Evolutionary conservation across 1,140 invertebrate genomes (phyloP), one percentile per base, ranked within the genome.

Genomic region (Papilio aristodemus): DNA sequence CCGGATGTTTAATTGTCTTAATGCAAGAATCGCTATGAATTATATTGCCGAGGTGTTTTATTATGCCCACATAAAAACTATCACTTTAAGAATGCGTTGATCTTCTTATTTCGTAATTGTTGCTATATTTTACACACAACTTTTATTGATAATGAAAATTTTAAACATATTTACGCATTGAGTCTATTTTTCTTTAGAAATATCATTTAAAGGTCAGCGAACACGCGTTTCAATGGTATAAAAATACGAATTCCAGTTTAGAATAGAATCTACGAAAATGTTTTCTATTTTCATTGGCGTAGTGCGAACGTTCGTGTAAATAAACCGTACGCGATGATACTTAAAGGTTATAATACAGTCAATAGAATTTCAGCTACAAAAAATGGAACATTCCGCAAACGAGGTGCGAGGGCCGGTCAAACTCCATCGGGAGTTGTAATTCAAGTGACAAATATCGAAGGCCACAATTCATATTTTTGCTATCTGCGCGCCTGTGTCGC

Each of bases 401-500:
- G 87, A 88, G 85, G 87, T 88, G 84, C 77, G 79, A 84, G 76
- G 80, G 74, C 73, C 81, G 77, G 76, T 81, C 78, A 77, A 75
- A 81, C 77, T 82, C 87, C 86, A 80, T 68, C 78, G 89, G 89
- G 90, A 84, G 84, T 84, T 87, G 84, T 91, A 91, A 90, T 85
- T 92, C 90, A 91, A 87, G 86, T 92, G 91, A 92, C 91, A 92
- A 92, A 92, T 92, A 92, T 92, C 91, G 90, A 91, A 91, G 75
- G 86, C 86, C 84, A 89, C 91, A 91, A 85, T 89, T 91, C 89
- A 91, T 91, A 90, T 91, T 90, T 89, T 72, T 88, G 86, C 87
- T 91, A 91, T 91, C 89, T 89, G 80, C 73, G 86, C 83, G 78
- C 79, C 78, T 75, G 81, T 81, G 87, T 79, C 86, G 84, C 89